Base-by-base conservation (phyloP, 2,888 invertebrate species). In the Lasioglossum villosulum region DNA sequence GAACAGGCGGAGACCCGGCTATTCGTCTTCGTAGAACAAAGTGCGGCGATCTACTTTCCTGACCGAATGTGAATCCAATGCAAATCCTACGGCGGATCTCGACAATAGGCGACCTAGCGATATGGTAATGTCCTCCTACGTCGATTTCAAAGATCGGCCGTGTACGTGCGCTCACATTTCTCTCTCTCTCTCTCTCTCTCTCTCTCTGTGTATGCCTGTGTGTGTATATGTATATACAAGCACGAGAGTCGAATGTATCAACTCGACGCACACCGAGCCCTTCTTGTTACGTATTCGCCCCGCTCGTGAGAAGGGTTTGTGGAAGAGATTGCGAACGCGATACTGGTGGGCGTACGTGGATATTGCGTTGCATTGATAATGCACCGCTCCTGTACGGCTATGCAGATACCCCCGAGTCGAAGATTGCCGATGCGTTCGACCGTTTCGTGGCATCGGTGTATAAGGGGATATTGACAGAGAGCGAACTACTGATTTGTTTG, bases 1-100 rank as follows among this genome's bases (percentile, higher is more conserved):
- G 78, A 76, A 81, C 74, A 76, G 81, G 80, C 74, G 66, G 84
- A 52, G 76, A 81, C 73, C 72, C 56, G 81, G 88, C 89, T 91
- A 91, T 92, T 88, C 91, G 90, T 92, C 92, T 92, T 92, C 85
- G 90, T 92, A 92, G 92, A 92, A 92, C 92, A 92, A 92, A 92
- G 91, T 92, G 76, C 87, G 89, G 88, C 91, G 92, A 91, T 91
- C 90, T 87, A 92, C 91, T 92, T 91, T 89, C 89, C 89, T 89
- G 86, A 78, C 87, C 90, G 91, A 92, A 92, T 92, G 92, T 83
- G 92, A 92, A 92, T 92, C 90, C 89, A 81, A 92, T 91, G 92
- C 92, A 92, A 92, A 92, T 92, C 89, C 86, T 85, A 84, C 83
- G 80, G 86, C 90, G 91, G 90, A 87, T 90, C 86, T 75, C 82